Percentiles rank a stretch among this genome's conserved stretches.
Evolutionary conservation across 2,113 vertebrate genomes (phyloP).

Genomic region (Pavo muticus): DNA sequence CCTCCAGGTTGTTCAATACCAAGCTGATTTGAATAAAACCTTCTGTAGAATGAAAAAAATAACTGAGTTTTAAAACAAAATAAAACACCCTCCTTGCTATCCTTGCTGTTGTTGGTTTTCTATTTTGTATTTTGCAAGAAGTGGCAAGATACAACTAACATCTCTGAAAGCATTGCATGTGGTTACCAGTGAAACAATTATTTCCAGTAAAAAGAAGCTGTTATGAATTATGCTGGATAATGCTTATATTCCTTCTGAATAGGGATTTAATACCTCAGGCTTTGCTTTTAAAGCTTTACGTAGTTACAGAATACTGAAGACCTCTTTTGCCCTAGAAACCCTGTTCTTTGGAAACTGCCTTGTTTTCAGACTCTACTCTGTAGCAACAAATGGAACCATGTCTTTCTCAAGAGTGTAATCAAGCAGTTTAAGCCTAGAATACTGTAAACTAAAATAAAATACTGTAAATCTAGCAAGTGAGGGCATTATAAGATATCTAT

Average conservation of each 20-base stretch:
- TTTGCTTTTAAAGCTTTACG: neutral
- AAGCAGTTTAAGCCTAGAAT: neutral
- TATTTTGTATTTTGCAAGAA: neutral
- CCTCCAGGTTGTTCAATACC: neutral
- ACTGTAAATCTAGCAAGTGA: neutral
- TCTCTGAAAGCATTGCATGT: neutral
- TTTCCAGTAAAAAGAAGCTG: neutral
- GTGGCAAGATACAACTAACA: neutral
- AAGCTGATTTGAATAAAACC: neutral
- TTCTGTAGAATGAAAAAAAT: neutral
- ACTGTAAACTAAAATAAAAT: neutral
- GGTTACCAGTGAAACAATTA: neutral
- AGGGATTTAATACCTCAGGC: neutral
- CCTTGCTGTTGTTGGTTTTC: neutral
- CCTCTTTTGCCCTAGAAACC: neutral
- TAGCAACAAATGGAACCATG: neutral
- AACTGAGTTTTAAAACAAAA: neutral
- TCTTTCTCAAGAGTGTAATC: neutral
- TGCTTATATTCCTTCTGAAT: neutral
- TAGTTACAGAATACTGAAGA: neutral
- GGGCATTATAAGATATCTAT: neutral
- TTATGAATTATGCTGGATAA: neutral
- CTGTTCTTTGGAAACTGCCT: neutral
- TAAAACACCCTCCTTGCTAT: neutral
- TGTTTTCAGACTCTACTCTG: neutral